Conservation (phyloP, 2,797 vertebrate genomes). For the Micromesistius poutassou region DNA sequence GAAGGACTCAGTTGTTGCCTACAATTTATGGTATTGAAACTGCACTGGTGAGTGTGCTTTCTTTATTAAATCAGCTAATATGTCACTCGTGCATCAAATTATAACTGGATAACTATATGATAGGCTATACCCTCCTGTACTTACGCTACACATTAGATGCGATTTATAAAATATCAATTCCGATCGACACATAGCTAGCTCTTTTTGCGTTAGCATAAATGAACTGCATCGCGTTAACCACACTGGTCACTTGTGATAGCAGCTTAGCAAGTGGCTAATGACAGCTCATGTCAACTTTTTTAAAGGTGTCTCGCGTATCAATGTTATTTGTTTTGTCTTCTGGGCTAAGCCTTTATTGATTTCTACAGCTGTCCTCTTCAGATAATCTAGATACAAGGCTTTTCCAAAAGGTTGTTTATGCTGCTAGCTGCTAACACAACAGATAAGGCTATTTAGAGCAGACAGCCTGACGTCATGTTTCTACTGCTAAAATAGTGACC, state of each 20-base stretch:
- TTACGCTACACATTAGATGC: not conserved
- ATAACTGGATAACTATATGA: not conserved
- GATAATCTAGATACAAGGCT: not conserved
- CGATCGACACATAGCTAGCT: not conserved
- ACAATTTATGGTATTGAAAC: constrained; percentile 34
- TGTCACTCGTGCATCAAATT: not conserved
- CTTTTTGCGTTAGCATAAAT: not conserved
- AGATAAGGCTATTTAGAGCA: not conserved
- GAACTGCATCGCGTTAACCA: not conserved
- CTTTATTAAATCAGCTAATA: not conserved
- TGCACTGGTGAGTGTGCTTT: constrained; percentile 59
- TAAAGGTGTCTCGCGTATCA: not conserved
- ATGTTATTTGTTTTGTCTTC: not conserved
- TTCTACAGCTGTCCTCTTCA: not conserved
- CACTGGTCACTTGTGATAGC: constrained; percentile 12
- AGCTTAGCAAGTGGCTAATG: constrained; percentile 42
- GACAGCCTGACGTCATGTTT: not conserved
- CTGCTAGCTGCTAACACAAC: not conserved
- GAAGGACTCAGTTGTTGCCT: constrained; percentile 48
- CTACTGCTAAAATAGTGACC: not conserved
- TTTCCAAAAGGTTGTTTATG: not conserved
- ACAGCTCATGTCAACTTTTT: constrained; percentile 39
- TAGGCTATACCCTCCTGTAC: not conserved
- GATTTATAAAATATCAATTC: not conserved
- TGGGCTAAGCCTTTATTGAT: not conserved